These are phyloP conservation scores for Apis dorsata DNA, from an alignment of 1,140 invertebrate genomes.

Conservation along the genomic window DNA sequence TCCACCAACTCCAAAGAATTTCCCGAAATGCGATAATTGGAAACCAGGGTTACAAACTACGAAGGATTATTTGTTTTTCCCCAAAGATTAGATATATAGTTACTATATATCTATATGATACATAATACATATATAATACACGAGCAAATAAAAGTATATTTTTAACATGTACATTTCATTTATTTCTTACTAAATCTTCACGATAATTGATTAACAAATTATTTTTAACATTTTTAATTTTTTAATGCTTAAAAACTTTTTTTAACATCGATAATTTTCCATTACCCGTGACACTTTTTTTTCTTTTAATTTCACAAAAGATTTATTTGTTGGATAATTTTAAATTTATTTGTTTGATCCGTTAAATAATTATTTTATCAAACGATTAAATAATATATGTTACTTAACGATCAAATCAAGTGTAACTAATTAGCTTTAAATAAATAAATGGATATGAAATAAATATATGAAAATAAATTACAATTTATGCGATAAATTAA, in stretches of 20 bases:
- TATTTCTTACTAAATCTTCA: background rate
- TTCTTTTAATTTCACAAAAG: too few relatives aligned
- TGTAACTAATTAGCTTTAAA: background rate
- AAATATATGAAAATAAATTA: slow-evolving; percentile 3
- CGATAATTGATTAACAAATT: background rate
- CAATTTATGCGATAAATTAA: background rate
- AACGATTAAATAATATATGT: background rate
- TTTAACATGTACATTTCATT: background rate
- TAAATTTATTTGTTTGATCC: too few relatives aligned
- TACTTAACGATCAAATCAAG: background rate
- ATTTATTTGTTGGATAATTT: too few relatives aligned
- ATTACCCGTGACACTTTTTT: too few relatives aligned
- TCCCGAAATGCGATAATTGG: slow-evolving; percentile 71
- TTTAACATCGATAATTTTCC: too few relatives aligned
- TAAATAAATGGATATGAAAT: background rate
- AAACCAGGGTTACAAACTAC: slow-evolving; percentile 12
- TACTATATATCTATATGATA: background rate
- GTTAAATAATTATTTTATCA: background rate
- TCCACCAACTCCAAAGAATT: slow-evolving; percentile 65
- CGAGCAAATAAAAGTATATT: background rate
- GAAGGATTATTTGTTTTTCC: slow-evolving; percentile 7
- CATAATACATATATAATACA: too few relatives aligned
- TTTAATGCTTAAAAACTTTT: too few relatives aligned
- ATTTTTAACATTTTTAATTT: too few relatives aligned
- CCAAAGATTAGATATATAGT: too few relatives aligned